Evolutionary conservation across 1,140 invertebrate species (phyloP).

Genomic region (Heterodera carotae): DNA sequence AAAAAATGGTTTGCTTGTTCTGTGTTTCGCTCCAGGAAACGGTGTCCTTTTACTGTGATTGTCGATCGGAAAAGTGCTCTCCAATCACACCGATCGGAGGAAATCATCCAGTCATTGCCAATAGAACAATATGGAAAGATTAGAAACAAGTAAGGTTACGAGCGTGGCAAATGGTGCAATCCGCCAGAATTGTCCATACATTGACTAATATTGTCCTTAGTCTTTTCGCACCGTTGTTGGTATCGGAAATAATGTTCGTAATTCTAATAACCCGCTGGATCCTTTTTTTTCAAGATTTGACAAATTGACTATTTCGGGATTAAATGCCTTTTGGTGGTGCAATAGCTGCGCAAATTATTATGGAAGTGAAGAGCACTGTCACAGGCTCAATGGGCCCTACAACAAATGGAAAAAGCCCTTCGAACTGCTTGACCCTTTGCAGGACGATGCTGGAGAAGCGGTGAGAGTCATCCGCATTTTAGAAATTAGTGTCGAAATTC

Average conservation of each 20-base stretch:
- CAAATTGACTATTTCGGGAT: not conserved
- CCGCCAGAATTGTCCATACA: not conserved
- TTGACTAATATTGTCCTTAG: too few species aligned
- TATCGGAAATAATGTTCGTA: too few species aligned
- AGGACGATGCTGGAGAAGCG: conserved; percentile 19
- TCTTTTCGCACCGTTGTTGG: too few species aligned
- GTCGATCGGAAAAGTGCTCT: not conserved
- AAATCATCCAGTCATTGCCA: not conserved
- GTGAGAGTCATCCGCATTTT: not conserved
- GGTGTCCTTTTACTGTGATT: conserved; percentile 10
- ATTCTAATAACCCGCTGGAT: too few species aligned
- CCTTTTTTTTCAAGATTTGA: conserved; percentile 22
- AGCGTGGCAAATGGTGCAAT: not conserved
- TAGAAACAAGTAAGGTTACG: not conserved
- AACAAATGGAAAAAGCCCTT: conserved; percentile 7
- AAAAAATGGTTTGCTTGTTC: conserved; percentile 25
- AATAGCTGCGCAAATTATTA: conserved; percentile 9
- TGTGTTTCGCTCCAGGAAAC: conserved; percentile 24
- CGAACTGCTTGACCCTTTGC: conserved; percentile 18
- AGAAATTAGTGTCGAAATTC: not conserved
- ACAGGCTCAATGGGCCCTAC: not conserved
- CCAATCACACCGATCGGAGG: not conserved
- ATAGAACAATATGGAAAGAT: conserved; percentile 19
- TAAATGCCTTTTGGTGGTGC: conserved; percentile 1
- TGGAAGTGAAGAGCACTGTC: not conserved